Conservation (phyloP, 2,888 invertebrate species). For the Muscina levida region DNA sequence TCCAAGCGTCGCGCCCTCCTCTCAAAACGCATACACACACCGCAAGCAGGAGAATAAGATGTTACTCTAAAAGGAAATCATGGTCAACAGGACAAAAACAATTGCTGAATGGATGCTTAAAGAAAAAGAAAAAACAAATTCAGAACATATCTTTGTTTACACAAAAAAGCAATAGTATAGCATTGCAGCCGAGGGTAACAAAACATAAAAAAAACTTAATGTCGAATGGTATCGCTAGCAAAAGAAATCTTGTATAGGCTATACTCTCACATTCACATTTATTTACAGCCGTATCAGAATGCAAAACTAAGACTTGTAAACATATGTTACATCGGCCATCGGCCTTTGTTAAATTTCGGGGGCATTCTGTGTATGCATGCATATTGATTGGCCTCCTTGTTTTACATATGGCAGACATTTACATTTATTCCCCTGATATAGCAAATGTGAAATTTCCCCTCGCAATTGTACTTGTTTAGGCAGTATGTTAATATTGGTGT, state of each 20-base stretch:
- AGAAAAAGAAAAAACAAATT: neutral
- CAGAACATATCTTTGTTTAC: constrained; percentile 19
- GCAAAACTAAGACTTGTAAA: constrained; percentile 10
- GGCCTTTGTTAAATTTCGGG: constrained; percentile 10
- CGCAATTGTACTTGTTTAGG: no score
- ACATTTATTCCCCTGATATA: no score
- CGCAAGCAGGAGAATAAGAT: constrained; percentile 9
- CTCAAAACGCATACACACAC: constrained; percentile 11
- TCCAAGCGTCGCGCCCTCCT: no score
- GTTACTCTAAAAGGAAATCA: constrained; percentile 58
- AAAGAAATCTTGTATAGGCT: no score
- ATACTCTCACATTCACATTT: no score
- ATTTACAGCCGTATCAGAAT: no score
- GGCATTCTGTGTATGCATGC: neutral
- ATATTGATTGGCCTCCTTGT: constrained; percentile 32
- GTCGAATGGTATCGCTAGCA: neutral
- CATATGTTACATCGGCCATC: constrained; percentile 21
- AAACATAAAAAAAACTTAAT: neutral
- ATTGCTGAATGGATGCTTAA: neutral
- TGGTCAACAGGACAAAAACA: constrained; percentile 58
- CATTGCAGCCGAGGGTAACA: neutral
- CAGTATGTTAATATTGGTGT: no score
- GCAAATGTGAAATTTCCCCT: no score
- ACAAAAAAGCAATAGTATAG: neutral
- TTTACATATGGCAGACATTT: constrained; percentile 10